phyloP scores from a whole-genome alignment of 2,113 vertebrate species.

The Rhinoderma darwinii region DNA sequence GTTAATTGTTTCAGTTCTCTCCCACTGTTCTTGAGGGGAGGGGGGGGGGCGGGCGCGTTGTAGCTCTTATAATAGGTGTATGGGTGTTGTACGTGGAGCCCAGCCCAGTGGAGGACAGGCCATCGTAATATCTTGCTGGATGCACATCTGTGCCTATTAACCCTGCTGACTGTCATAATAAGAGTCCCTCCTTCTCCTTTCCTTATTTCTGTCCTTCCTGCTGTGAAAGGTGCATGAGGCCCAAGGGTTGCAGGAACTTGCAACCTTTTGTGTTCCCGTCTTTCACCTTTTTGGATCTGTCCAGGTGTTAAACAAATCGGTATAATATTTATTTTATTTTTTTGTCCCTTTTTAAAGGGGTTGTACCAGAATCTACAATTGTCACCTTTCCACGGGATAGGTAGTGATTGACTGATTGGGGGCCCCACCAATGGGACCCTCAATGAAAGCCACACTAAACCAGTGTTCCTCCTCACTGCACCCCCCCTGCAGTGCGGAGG shows the following conservation, averaged over 20 bases:
- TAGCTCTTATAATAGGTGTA: neutral
- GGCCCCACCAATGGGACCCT: no score
- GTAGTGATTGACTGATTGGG: no score
- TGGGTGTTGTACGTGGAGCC: slow-evolving; percentile 19
- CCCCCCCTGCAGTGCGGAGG: no score
- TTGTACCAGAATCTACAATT: no score
- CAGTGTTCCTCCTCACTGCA: no score
- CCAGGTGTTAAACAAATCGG: no score
- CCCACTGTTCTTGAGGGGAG: neutral
- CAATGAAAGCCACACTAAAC: no score
- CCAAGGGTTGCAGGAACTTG: slow-evolving; percentile 59
- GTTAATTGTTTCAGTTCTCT: neutral
- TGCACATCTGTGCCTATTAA: slow-evolving; percentile 73
- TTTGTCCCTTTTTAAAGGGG: no score
- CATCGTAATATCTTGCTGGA: neutral
- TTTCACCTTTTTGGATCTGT: neutral
- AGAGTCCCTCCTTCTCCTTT: slow-evolving; percentile 77
- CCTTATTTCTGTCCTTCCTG: slow-evolving; percentile 58
- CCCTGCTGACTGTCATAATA: slow-evolving; percentile 83
- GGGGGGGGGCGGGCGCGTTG: neutral
- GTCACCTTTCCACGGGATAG: no score
- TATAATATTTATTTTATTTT: no score
- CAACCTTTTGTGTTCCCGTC: neutral
- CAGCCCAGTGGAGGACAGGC: neutral
- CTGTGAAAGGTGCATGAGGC: slow-evolving; percentile 77